Conservation (phyloP, 2,113 vertebrate genomes). For the Rattus norvegicus region GRCr8 NC_086024.1:101139501-101140000, state of each 20-base stretch:
- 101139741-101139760: background rate
- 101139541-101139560: background rate
- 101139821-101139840: background rate
- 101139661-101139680: background rate
- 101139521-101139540: background rate
- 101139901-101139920: background rate
- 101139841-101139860: background rate
- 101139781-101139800: background rate
- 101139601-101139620: background rate
- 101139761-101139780: background rate
- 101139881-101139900: background rate
- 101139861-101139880: background rate
- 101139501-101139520: background rate
- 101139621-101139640: background rate
- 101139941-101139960: background rate
- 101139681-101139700: background rate
- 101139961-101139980: background rate
- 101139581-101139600: background rate
- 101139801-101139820: background rate
- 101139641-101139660: background rate
- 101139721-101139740: background rate
- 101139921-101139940: background rate
- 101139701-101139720: background rate
- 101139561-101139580: background rate
- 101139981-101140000: slow-evolving; percentile 9